Base-by-base conservation (phyloP, 2,888 invertebrate species). In the Dynastes hyllus region DNA sequence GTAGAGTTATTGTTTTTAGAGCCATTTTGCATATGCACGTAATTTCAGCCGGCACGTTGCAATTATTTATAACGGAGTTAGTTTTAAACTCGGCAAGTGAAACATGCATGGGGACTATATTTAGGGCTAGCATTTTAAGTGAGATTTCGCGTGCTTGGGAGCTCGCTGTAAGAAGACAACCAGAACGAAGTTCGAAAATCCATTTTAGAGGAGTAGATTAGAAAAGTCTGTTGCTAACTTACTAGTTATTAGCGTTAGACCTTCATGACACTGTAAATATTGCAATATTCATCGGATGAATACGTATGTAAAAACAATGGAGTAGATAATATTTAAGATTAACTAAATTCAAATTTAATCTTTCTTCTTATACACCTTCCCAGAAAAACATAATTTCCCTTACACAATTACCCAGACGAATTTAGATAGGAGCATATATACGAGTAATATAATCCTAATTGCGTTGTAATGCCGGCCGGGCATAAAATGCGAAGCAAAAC, bases 181-280 rank as follows among this genome's bases (percentile, higher is more conserved):
- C 13, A 8, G 32, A 70, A 53, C 32, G 5, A 53, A 53, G 27
- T 55, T 55, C 27, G 32, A 32, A 58, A 55, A 32, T 53, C 6
- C 32, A 55, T 53, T 71, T 71, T 71, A n/a, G 32, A 16, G 27
- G 29, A 71, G 55, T 71, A n/a, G 55, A 27, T 70, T 29, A 51
- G 16, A 4, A 71, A 37, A 32, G 16, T 55, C 55, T 13, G 55
- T 55, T 22, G 4, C 16, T 55, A 55, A 55, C 11, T 8, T 45
- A 2, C 8, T 45, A 11, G 8, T 8, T 45, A 45, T 45, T 8
- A 45, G 2, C 11, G 45, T 8, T 45, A 45, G 8, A 45, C 45
- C 2, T 11, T 45, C 8, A 45, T 45, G 45, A 45, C 9, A 45
- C 11, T 0, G 6, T 37, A 45, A 8, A 45, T 11, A 45, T 45